Evolutionary conservation across 2,888 invertebrate species (phyloP), one percentile per base, ranked within the genome.

Genomic region (Atethmia centrago): DNA sequence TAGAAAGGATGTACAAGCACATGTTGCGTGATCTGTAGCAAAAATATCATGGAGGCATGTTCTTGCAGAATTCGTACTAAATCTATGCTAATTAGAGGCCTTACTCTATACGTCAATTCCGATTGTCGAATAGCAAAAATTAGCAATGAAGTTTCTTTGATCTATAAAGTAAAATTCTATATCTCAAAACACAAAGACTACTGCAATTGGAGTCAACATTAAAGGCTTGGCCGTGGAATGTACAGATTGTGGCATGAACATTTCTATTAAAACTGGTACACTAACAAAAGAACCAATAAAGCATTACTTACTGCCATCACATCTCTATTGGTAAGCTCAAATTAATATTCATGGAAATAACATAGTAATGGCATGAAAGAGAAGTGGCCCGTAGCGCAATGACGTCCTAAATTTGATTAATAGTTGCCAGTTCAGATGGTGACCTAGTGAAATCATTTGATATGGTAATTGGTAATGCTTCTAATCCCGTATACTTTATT

Each of bases 351-450:
- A 82, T 82, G 74, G 73, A 80, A 84, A 80, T 82, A 85, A 77
- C 80, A 74, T 62, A 70, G 82, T 79, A 82, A 80, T 83, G 56
- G 74, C 73, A 74, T 75, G 58, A 71, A 71, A 70, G 77, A 82
- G 73, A 83, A 78, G 58, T 85, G 64, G 84, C 80, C 75, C 78
- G 75, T 62, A 71, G 71, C 69, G 78, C 71, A 79, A 77, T 82
- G 75, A 79, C 73, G 75, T 84, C 71, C 77, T 75, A 66, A 74
- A 74, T 84, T 77, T 85, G 86, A 85, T 85, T 85, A 82, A 85
- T 85, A 74, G 71, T 75, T 75, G 51, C 71, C 55, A 73, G 71
- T 73, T 71, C 70, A 45, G 76, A 77, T 64, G 74, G 64, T 80
- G 82, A 82, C 82, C 82, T 64, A 84, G 77, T 77, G 69, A 51